Percentiles rank a stretch among this genome's conserved stretches.
phyloP scores from a whole-genome alignment of 2,888 invertebrate genomes.

The Ceratothoa steindachneri region DNA sequence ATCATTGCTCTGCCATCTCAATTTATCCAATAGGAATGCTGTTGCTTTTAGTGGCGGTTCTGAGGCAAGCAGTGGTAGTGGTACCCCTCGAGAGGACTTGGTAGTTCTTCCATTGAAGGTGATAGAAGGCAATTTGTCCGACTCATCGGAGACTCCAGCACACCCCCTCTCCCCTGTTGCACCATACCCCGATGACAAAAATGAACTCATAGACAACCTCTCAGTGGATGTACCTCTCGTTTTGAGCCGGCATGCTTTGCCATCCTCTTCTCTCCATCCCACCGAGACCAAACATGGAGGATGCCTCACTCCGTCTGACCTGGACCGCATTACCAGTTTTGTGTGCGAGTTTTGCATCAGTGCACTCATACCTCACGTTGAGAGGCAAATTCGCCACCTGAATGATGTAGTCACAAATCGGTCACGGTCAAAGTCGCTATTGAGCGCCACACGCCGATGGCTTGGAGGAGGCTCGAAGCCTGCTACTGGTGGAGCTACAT shows the following conservation, averaged over 20 bases:
- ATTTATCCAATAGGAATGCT: background rate
- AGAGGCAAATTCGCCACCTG: slow-evolving; percentile 62
- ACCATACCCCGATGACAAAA: slow-evolving; percentile 28
- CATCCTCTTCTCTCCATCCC: slow-evolving; percentile 17
- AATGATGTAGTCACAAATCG: slow-evolving; percentile 44
- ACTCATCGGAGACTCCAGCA: slow-evolving; percentile 22
- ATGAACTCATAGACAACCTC: slow-evolving; percentile 34
- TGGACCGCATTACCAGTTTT: slow-evolving; percentile 77
- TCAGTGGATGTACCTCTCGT: slow-evolving; percentile 37
- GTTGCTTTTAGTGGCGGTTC: slow-evolving; percentile 11
- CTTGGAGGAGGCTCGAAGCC: slow-evolving; percentile 80
- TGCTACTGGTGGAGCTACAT: slow-evolving; percentile 58
- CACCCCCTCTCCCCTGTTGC: slow-evolving; percentile 37
- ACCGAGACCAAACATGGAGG: slow-evolving; percentile 58
- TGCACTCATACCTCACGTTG: slow-evolving; percentile 84
- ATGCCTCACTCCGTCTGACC: slow-evolving; percentile 73
- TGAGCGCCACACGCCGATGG: slow-evolving; percentile 93
- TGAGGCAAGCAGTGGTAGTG: slow-evolving; percentile 40
- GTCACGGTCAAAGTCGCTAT: slow-evolving; percentile 60
- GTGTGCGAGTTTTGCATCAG: slow-evolving; percentile 81
- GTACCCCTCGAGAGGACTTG: slow-evolving; percentile 37
- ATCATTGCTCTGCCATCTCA: too few relatives aligned
- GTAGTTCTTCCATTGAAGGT: slow-evolving; percentile 31
- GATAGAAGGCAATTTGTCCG: slow-evolving; percentile 30
- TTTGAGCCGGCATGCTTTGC: slow-evolving; percentile 23